These are phyloP conservation scores for Eleginops maclovinus DNA, from an alignment of 2,113 vertebrate genomes.

Conservation along the genomic window DNA sequence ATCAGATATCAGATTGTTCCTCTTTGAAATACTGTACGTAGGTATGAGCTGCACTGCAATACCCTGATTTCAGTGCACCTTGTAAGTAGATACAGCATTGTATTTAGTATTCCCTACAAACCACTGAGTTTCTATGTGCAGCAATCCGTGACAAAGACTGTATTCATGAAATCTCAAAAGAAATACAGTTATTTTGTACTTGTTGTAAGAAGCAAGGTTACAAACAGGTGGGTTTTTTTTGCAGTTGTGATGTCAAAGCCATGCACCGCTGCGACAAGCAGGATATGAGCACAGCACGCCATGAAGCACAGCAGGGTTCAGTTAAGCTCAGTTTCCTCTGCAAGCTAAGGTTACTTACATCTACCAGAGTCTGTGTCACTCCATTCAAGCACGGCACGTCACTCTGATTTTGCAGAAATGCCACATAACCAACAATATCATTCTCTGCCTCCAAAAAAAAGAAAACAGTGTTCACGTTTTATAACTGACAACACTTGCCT, in stretches of 20 bases:
- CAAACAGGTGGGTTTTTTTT: neutral
- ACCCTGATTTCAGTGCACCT: no score
- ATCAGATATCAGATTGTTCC: slow-evolving; percentile 14
- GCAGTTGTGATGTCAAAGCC: slow-evolving; percentile 16
- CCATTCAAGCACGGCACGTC: slow-evolving; percentile 9
- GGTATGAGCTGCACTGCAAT: neutral
- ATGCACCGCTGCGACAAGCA: slow-evolving; percentile 62
- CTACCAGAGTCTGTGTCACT: slow-evolving; percentile 41
- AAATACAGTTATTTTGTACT: no score
- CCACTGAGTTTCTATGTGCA: no score
- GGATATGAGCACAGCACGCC: slow-evolving; percentile 78
- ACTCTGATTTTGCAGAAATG: slow-evolving; percentile 18
- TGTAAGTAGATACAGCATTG: no score
- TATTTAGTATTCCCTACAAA: no score
- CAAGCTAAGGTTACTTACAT: slow-evolving; percentile 68
- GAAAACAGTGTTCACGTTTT: neutral
- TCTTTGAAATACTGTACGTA: neutral
- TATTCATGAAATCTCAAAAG: no score
- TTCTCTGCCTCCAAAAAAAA: neutral
- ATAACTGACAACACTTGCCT: neutral
- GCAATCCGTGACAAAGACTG: no score
- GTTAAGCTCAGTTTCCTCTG: slow-evolving; percentile 69
- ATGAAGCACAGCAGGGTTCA: slow-evolving; percentile 66
- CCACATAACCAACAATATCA: neutral
- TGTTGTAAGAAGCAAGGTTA: no score